Percentiles rank a stretch among this genome's conserved stretches.
Evolutionary conservation across 1,140 invertebrate species (phyloP).

Genomic region (Cecropterus lyciades): DNA sequence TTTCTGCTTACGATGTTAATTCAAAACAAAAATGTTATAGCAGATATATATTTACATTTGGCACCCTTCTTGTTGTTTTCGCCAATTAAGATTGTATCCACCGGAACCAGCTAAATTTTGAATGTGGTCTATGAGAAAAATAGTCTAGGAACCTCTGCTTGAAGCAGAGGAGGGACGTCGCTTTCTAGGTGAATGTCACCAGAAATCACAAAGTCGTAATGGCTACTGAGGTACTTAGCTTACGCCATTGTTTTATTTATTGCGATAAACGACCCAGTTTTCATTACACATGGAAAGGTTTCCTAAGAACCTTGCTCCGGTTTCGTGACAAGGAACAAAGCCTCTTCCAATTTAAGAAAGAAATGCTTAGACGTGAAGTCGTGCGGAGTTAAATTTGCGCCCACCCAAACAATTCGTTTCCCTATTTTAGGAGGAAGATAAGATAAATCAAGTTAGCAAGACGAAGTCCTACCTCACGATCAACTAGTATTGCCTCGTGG

Average conservation of each 20-base stretch:
- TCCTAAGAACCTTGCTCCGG: not conserved
- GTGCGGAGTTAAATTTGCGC: slow-evolving; percentile 1
- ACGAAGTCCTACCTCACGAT: not conserved
- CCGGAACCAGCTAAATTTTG: too few species aligned
- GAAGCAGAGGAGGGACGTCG: too few species aligned
- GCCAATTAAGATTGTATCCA: too few species aligned
- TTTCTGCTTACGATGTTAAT: too few species aligned
- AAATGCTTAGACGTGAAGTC: slow-evolving; percentile 9
- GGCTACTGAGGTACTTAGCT: not conserved
- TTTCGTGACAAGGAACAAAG: slow-evolving; percentile 5
- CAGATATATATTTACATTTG: too few species aligned
- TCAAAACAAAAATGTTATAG: too few species aligned
- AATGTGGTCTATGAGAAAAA: too few species aligned
- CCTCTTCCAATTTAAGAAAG: slow-evolving; percentile 18
- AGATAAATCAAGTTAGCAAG: slow-evolving; percentile 1
- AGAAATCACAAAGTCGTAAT: not conserved
- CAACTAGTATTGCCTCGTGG: not conserved
- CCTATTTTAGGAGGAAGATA: slow-evolving; percentile 10
- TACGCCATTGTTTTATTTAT: not conserved
- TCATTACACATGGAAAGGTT: not conserved
- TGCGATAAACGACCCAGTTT: not conserved
- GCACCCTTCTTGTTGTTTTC: too few species aligned
- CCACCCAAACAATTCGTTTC: slow-evolving; percentile 9
- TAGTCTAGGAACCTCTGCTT: too few species aligned
- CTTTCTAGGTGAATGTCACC: too few species aligned